phyloP scores from a whole-genome alignment of 2,797 vertebrate species.

The Florisuga fusca region DNA sequence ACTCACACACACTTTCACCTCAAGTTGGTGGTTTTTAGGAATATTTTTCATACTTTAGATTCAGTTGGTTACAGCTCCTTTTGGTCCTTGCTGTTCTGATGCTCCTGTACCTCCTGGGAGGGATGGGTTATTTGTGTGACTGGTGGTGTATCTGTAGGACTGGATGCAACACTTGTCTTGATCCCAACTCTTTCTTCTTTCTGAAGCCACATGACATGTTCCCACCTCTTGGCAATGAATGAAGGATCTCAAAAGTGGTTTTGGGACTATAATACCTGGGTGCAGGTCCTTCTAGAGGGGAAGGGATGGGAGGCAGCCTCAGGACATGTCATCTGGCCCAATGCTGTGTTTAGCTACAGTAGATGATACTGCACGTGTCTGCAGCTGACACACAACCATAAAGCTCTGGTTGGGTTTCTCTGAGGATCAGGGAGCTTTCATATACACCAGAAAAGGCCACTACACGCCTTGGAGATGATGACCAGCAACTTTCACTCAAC shows the following conservation, averaged over 20 bases:
- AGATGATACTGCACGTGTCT: background rate
- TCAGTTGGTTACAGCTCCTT: background rate
- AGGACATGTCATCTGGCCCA: background rate
- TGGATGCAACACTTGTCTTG: background rate
- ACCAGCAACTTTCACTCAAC: background rate
- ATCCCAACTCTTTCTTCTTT: background rate
- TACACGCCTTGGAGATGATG: background rate
- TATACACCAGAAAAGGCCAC: background rate
- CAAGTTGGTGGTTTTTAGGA: background rate
- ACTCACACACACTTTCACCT: background rate
- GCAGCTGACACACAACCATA: background rate
- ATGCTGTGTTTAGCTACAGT: rapidly evolving
- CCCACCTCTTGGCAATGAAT: background rate
- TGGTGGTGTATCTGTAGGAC: background rate
- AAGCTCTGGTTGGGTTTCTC: background rate
- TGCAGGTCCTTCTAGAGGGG: background rate
- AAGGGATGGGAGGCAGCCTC: background rate
- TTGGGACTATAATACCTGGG: background rate
- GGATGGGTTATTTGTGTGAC: rapidly evolving
- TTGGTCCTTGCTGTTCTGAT: background rate
- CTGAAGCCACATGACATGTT: background rate
- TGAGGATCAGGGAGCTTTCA: background rate
- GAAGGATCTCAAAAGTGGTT: background rate
- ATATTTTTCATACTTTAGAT: background rate
- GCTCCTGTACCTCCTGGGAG: background rate